phyloP scores from a whole-genome alignment of 2,888 invertebrate species.

The Pegoplata infirma region DNA sequence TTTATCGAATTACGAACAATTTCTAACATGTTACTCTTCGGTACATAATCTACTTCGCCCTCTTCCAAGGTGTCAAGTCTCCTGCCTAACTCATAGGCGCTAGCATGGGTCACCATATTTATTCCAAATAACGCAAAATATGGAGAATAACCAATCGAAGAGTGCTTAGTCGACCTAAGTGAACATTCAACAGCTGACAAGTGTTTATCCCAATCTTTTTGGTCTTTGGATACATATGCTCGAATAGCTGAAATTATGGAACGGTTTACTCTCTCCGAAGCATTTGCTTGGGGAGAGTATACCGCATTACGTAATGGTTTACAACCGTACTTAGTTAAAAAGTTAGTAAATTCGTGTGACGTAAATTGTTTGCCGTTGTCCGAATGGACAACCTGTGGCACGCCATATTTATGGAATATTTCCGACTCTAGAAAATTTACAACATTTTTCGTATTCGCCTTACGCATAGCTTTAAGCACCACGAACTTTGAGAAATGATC shows the following conservation, averaged over 20 bases:
- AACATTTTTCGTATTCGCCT: neutral
- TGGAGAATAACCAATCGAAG: neutral
- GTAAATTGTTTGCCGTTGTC: constrained; percentile 35
- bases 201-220: constrained; percentile 13
- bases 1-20: neutral
- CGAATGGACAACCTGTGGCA: constrained; percentile 10
- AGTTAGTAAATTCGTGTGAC: neutral
- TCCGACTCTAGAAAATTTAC: constrained; percentile 1
- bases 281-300: constrained; percentile 31
- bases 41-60: neutral
- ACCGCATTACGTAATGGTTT: constrained; percentile 3
- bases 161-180: neutral
- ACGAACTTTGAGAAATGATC: constrained; percentile 21
- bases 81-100: neutral
- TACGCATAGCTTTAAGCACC: neutral
- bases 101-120: constrained; percentile 23
- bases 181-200: constrained; percentile 22
- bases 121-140: constrained; percentile 7
- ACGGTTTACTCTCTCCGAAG: constrained; percentile 29
- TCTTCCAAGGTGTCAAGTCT: constrained; percentile 10
- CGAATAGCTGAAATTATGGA: constrained; percentile 2
- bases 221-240: constrained; percentile 5
- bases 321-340: neutral
- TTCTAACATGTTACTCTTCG: neutral
- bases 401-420: constrained; percentile 17